A percentile compares a stretch with the other conserved stretches of the same genome.
phyloP scores from a whole-genome alignment of 53 echinoderm and acorn worm species.

The Paracentrotus lividus region DNA sequence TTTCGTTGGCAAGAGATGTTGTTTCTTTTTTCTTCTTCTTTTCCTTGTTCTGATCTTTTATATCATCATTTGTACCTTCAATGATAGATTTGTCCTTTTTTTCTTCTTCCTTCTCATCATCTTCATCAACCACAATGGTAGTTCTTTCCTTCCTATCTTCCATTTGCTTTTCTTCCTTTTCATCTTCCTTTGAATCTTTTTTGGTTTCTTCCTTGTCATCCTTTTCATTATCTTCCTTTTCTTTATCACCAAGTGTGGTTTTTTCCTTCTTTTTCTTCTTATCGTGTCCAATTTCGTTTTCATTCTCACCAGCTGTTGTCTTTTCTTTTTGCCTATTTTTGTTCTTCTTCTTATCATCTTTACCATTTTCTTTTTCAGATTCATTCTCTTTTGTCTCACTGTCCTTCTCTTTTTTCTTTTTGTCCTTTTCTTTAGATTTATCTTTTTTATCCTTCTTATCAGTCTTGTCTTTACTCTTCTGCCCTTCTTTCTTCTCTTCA shows the following conservation, averaged over 20 bases:
- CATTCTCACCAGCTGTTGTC: not conserved
- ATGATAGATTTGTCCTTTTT: not conserved
- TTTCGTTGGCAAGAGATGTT: not conserved
- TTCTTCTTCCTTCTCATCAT: not conserved
- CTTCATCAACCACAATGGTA: not conserved
- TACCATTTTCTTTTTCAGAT: not conserved
- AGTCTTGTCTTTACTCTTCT: constrained; percentile 43
- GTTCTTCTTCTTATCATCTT: constrained; percentile 37
- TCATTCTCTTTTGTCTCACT: constrained; percentile 7
- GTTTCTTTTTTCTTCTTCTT: constrained; percentile 46
- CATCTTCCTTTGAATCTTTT: not conserved
- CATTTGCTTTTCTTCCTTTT: not conserved
- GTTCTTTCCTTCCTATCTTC: not conserved
- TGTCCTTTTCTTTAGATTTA: constrained; percentile 34
- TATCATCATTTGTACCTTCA: not conserved
- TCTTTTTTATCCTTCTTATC: constrained; percentile 58
- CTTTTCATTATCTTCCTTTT: not conserved
- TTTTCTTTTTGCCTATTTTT: not conserved
- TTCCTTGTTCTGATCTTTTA: not conserved
- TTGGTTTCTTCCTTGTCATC: not conserved
- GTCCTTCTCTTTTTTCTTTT: constrained; percentile 30
- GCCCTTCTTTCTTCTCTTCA: constrained; percentile 61
- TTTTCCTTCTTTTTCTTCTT: constrained; percentile 27
- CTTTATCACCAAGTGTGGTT: not conserved
- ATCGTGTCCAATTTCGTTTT: not conserved